These are phyloP conservation scores for Ormyrus thymus DNA, from an alignment of 2,888 invertebrate genomes.

Conservation along the genomic window DNA sequence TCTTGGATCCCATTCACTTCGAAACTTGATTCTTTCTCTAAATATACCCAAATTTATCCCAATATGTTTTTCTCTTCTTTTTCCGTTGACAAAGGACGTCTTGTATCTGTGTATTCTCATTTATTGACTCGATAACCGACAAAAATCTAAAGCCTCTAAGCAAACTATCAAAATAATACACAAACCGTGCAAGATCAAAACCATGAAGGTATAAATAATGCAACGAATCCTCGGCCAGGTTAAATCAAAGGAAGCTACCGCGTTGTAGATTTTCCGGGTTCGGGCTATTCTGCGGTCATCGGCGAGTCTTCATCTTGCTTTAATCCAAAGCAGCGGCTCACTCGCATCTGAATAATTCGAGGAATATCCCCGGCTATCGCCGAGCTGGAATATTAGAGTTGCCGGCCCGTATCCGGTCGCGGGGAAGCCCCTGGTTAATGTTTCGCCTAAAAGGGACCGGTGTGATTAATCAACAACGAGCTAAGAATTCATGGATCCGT, in stretches of 20 bases:
- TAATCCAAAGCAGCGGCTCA: conserved; percentile 34
- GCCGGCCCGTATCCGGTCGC: neutral
- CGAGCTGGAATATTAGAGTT: conserved; percentile 35
- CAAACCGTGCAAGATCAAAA: too few species aligned
- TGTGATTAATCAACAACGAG: conserved; percentile 43
- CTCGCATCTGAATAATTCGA: conserved; percentile 49
- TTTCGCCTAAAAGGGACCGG: conserved; percentile 22
- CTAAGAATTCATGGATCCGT: conserved; percentile 1
- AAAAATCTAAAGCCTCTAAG: too few species aligned
- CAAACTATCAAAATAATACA: too few species aligned
- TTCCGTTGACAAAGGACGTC: too few species aligned
- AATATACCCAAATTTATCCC: too few species aligned
- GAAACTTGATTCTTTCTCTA: too few species aligned
- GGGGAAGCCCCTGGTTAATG: neutral
- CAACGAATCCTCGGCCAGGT: too few species aligned
- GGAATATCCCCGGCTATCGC: conserved; percentile 7
- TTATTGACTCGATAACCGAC: too few species aligned
- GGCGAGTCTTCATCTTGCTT: conserved; percentile 36
- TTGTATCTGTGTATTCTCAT: too few species aligned
- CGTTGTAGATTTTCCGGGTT: neutral
- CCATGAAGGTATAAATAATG: too few species aligned
- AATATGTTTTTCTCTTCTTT: too few species aligned
- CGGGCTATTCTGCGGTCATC: conserved; percentile 20
- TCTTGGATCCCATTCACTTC: too few species aligned
- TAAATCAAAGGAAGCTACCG: conserved; percentile 19